phyloP scores from a whole-genome alignment of 2,888 invertebrate species.

The Plebejus melissa region DNA sequence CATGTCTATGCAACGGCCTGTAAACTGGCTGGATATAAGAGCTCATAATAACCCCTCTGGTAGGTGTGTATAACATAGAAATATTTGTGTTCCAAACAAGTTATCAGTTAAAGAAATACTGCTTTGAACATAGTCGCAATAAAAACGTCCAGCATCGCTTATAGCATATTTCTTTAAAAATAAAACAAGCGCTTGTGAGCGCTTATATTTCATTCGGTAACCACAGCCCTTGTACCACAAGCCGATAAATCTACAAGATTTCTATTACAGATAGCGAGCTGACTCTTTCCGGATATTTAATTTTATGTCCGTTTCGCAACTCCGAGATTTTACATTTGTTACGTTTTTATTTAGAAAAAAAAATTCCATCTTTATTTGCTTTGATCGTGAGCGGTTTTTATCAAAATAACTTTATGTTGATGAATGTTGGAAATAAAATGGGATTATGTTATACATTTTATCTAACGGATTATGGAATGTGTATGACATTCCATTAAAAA shows the following conservation, averaged over 20 bases:
- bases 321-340: conserved; percentile 46
- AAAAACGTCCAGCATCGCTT: not conserved
- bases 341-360: conserved; percentile 34
- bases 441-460: not conserved
- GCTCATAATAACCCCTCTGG: too few relatives aligned
- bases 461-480: too few relatives aligned
- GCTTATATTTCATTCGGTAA: conserved; percentile 28
- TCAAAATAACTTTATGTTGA: not conserved
- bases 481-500: too few relatives aligned
- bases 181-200: conserved; percentile 22
- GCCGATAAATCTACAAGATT: conserved; percentile 74
- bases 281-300: conserved; percentile 75
- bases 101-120: too few relatives aligned
- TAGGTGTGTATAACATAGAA: too few relatives aligned
- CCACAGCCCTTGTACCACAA: conserved; percentile 36
- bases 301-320: conserved; percentile 60
- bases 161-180: conserved; percentile 23
- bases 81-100: too few relatives aligned
- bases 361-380: conserved; percentile 21
- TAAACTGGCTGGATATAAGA: too few relatives aligned
- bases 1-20: too few relatives aligned
- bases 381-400: conserved; percentile 1
- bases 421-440: not conserved
- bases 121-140: too few relatives aligned
- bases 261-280: conserved; percentile 73